Conservation (phyloP, 2,113 vertebrate genomes). For the Tragelaphus imberbis region DNA sequence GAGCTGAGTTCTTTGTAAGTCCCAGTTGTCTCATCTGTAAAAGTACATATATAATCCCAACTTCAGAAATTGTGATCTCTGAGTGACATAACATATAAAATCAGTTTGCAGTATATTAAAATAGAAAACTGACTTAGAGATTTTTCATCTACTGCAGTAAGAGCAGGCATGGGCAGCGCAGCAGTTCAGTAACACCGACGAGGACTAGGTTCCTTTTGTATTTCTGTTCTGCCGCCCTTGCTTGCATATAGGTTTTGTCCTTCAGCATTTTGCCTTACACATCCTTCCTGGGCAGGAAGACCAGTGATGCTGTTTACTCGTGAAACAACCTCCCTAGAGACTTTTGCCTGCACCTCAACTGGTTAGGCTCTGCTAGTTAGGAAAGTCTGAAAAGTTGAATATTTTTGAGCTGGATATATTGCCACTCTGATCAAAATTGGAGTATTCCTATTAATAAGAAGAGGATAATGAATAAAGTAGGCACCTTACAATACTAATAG, state of each 20-base stretch:
- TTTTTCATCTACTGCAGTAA: not conserved
- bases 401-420: not conserved
- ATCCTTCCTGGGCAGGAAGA: not conserved
- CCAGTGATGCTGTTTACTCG: not conserved
- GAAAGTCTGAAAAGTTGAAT: not conserved
- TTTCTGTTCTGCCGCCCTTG: not conserved
- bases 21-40: not conserved
- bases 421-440: not conserved
- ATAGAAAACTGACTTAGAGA: not conserved
- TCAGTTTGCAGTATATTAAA: not conserved
- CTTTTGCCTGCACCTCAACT: not conserved
- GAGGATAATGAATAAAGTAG: not conserved
- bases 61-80: slow-evolving; percentile 6
- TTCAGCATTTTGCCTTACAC: not conserved
- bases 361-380: not conserved
- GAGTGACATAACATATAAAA: not conserved
- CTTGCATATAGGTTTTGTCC: not conserved
- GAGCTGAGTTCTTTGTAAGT: not conserved
- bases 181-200: not conserved
- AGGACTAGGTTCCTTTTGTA: not conserved
- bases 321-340: not conserved
- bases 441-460: not conserved
- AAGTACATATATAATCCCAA: not conserved
- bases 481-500: not conserved
- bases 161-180: not conserved